Evolutionary conservation across 2,797 vertebrate genomes (phyloP), one percentile per base, ranked within the genome.

Genomic region (Fratercula arctica): DNA sequence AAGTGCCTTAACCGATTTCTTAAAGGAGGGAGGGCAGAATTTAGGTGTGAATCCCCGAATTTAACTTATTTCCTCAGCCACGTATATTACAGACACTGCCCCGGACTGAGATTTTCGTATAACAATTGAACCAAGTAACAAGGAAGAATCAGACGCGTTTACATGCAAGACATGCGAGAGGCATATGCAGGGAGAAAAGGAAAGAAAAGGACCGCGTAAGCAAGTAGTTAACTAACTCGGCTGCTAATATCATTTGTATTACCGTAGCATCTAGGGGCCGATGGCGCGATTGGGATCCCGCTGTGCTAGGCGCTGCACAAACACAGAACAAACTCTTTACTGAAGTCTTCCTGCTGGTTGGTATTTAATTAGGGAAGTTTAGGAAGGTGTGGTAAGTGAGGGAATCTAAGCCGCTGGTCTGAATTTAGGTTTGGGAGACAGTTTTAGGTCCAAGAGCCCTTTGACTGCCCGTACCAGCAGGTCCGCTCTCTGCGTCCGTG

Each of bases 251-350:
- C 8, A 2, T 37, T 70, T 39, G 76, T 35, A 93, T 96, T 96
- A 97, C 94, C 79, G 37, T 94, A 96, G 85, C 94, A 59, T 87
- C 41, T 86, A 86, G 93, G 54, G 94, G 89, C 79, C 3, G 63
- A 61, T 81, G 94, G 86, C 46, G 5, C 20, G 79, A 50, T 0
- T 35, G 92, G 51, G 76, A 69, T 97, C 86, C 95, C 33, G 67
- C 85, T 92, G 90, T 28, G 23, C 92, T 97, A 97, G 93, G 92
- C 95, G 31, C 93, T 97, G 94, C 59, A 97, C 90, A 97, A 95
- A 96, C 92, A 97, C 84, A 96, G 93, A 96, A 94, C 69, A 96
- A 72, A 92, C n/a, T 19, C 90, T 90, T 95, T 68, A 92, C 80
- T 91, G 17, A 35, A 51, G 48, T 59, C 43, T 41, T 77, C 61